These are phyloP conservation scores for Cyclopterus lumpus DNA, from an alignment of 2,797 vertebrate genomes.

Conservation along the genomic window DNA sequence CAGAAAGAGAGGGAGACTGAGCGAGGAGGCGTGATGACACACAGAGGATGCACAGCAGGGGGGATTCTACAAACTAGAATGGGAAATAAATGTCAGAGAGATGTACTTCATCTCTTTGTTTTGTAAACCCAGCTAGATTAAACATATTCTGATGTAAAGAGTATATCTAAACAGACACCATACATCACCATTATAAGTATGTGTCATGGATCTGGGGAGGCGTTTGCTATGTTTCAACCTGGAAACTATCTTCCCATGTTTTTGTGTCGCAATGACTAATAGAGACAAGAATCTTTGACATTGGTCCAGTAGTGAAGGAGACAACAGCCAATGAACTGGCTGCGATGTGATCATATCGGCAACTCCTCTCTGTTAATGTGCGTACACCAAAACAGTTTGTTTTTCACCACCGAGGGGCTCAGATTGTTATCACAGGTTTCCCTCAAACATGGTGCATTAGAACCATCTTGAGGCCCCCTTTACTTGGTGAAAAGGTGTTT, in stretches of 20 bases:
- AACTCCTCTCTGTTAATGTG: background rate
- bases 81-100: background rate
- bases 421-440: background rate
- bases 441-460: too few species aligned
- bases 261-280: background rate
- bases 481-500: too few species aligned
- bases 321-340: background rate
- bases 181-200: background rate
- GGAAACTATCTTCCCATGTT: background rate
- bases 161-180: background rate
- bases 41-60: constrained; percentile 28
- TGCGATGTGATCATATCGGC: background rate
- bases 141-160: background rate
- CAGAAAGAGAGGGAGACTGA: constrained; percentile 48
- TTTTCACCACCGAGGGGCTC: background rate
- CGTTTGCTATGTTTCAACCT: background rate
- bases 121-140: background rate
- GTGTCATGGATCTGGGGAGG: background rate
- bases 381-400: background rate
- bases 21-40: constrained; percentile 37
- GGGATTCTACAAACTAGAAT: background rate
- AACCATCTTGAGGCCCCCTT: background rate
- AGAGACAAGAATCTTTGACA: background rate
- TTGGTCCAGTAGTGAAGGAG: background rate
- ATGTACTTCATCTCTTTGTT: constrained; percentile 1